Evolutionary conservation across 2,113 vertebrate genomes (phyloP).

Genomic region (Daubentonia madagascariensis): DNA sequence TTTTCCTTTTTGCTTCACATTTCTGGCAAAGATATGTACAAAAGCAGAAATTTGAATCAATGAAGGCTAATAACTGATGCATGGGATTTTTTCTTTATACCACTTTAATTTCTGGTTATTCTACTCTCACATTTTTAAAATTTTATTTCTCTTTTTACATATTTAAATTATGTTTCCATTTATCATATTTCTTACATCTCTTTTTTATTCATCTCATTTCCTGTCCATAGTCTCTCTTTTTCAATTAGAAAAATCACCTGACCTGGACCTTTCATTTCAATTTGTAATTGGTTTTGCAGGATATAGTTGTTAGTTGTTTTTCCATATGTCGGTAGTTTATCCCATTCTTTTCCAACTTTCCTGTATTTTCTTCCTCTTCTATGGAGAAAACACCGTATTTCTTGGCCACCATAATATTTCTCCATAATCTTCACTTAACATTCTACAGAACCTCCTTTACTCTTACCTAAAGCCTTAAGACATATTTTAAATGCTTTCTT

Average conservation of each 20-base stretch:
- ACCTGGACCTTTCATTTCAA: neutral
- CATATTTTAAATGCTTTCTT: neutral
- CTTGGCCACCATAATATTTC: neutral
- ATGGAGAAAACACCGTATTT: neutral
- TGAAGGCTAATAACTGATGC: neutral
- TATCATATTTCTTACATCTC: neutral
- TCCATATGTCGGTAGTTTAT: neutral
- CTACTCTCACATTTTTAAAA: constrained; percentile 8
- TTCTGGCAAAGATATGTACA: constrained; percentile 15
- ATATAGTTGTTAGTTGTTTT: neutral
- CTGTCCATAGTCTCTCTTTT: neutral
- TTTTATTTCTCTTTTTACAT: neutral
- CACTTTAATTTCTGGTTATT: constrained; percentile 42
- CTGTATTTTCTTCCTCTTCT: neutral
- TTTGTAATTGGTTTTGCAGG: neutral
- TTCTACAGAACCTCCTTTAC: neutral
- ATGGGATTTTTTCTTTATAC: neutral
- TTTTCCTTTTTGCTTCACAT: constrained; percentile 42
- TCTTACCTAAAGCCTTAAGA: neutral
- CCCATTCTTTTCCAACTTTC: neutral
- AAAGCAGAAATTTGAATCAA: constrained; percentile 39
- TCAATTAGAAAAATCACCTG: neutral
- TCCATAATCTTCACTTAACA: neutral
- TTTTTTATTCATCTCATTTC: constrained; percentile 24
- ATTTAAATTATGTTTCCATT: neutral